A percentile compares a stretch with the other conserved stretches of the same genome.
Evolutionary conservation across 2,888 invertebrate genomes (phyloP).

Genomic region (Nesidiocoris tenuis): DNA sequence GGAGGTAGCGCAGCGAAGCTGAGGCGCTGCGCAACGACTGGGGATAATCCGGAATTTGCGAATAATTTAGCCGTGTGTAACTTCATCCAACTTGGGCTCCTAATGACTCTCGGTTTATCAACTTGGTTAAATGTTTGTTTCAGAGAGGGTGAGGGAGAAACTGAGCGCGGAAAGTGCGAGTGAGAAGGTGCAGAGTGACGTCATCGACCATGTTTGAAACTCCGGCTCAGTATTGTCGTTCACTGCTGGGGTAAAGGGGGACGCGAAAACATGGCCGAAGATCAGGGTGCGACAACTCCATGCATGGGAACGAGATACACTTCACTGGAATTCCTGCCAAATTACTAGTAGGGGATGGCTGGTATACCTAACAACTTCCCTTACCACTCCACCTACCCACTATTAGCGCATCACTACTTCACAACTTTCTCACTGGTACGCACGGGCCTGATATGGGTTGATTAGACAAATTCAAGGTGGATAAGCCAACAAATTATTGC

Average conservation of each 20-base stretch:
- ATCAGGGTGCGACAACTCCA: neutral
- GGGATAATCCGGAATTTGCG: constrained; percentile 28
- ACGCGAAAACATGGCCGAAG: neutral
- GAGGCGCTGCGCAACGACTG: neutral
- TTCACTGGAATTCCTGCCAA: neutral
- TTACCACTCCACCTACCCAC: neutral
- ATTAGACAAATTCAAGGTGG: no score
- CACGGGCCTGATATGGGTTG: no score
- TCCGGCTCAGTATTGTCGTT: no score
- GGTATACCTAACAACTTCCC: neutral
- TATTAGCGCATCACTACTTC: no score
- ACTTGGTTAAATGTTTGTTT: constrained; percentile 33
- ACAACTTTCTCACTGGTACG: no score
- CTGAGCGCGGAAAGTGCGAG: neutral
- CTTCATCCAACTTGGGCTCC: constrained; percentile 26
- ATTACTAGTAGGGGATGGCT: neutral
- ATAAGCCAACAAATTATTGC: no score
- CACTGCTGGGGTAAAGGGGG: neutral
- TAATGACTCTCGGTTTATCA: constrained; percentile 34
- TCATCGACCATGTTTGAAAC: neutral
- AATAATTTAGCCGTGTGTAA: constrained; percentile 27
- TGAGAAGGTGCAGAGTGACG: neutral
- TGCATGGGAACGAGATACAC: neutral
- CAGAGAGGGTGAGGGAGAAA: neutral
- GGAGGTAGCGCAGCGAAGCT: neutral